Evolutionary conservation across 1,140 invertebrate species (phyloP).

Genomic region (Lepidurus arcticus): DNA sequence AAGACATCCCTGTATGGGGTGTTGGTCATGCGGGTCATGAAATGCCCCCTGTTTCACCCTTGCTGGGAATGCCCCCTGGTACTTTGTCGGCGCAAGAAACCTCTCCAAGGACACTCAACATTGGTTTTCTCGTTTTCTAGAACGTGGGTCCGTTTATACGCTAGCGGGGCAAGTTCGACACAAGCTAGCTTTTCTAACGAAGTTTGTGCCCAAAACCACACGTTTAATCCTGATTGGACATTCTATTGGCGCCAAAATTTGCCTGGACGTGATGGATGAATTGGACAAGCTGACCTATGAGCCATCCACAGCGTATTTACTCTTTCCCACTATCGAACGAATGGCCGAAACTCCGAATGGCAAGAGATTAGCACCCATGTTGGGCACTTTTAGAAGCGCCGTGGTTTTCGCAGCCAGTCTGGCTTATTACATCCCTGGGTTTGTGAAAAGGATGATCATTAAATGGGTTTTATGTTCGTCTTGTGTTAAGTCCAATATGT

Average conservation of each 20-base stretch:
- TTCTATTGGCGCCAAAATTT: constrained; percentile 76
- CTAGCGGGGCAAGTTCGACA: constrained; percentile 67
- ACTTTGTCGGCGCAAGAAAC: not conserved
- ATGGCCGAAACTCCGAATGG: constrained; percentile 68
- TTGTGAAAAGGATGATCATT: constrained; percentile 50
- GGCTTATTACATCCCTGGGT: constrained; percentile 54
- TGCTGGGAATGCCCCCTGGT: constrained; percentile 40
- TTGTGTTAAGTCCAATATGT: constrained; percentile 44
- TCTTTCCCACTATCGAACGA: constrained; percentile 76
- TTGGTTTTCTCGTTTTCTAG: not conserved
- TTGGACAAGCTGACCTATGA: not conserved
- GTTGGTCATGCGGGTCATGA: constrained; percentile 62
- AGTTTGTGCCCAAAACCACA: constrained; percentile 60
- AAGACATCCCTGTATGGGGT: constrained; percentile 62
- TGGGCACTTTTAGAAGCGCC: constrained; percentile 51
- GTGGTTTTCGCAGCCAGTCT: constrained; percentile 54
- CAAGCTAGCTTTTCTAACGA: constrained; percentile 67
- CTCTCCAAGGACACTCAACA: not conserved
- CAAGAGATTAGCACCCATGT: constrained; percentile 51
- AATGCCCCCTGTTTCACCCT: constrained; percentile 33
- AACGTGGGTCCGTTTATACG: not conserved
- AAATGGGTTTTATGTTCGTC: constrained; percentile 47
- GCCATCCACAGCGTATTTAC: constrained; percentile 54
- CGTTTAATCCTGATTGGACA: constrained; percentile 71
- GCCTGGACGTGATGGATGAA: constrained; percentile 63